Conservation (phyloP, 2,888 invertebrate species). For the Mycalesis mineus region DNA sequence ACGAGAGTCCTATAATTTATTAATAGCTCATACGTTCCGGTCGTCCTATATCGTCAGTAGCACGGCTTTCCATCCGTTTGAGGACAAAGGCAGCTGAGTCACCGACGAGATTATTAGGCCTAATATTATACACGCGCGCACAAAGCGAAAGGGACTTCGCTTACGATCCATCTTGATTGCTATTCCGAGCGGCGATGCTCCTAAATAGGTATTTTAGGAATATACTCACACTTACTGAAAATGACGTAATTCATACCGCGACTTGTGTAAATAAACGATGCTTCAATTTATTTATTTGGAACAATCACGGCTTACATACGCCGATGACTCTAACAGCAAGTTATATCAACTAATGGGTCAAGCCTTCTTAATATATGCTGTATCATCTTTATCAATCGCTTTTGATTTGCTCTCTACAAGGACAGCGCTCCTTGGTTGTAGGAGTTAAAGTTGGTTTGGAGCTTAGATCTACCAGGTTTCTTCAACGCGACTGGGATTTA, state of each 20-base stretch:
- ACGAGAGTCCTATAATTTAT: no score
- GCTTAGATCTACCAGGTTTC: no score
- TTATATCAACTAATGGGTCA: no score
- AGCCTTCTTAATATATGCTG: no score
- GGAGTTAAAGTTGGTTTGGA: no score
- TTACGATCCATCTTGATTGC: constrained; percentile 40
- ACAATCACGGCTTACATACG: background rate
- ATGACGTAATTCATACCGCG: constrained; percentile 39
- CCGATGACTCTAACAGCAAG: no score
- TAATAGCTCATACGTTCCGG: background rate
- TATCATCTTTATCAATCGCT: no score
- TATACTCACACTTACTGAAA: constrained; percentile 25
- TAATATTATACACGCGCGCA: constrained; percentile 50
- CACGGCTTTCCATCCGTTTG: constrained; percentile 37
- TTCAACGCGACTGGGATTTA: no score
- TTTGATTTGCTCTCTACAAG: no score
- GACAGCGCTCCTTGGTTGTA: no score
- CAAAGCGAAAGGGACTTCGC: constrained; percentile 36
- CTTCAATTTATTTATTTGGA: background rate
- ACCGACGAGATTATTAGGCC: constrained; percentile 57
- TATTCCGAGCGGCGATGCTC: constrained; percentile 47
- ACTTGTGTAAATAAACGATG: background rate
- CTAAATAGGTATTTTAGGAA: constrained; percentile 37
- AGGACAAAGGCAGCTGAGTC: constrained; percentile 65
- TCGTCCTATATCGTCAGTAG: constrained; percentile 21